Conservation (phyloP, 2,797 vertebrate genomes). For the Cyprinodon diabolis region DNA sequence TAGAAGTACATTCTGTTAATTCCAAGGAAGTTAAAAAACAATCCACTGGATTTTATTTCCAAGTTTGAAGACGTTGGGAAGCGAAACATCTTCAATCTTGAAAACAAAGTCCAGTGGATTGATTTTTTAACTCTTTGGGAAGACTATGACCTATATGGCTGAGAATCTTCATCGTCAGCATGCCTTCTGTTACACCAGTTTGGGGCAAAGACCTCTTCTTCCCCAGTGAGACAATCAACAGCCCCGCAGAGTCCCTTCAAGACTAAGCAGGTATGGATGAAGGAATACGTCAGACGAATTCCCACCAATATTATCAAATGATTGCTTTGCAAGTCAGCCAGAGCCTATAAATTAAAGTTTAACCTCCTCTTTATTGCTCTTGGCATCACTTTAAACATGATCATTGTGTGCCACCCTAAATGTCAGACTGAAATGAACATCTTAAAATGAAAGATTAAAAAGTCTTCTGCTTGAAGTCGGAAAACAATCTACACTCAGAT, state of each 20-base stretch:
- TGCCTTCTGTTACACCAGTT: too few relatives aligned
- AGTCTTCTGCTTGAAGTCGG: not conserved
- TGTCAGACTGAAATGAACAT: constrained; percentile 26
- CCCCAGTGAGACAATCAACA: not conserved
- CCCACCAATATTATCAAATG: not conserved
- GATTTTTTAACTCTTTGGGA: too few relatives aligned
- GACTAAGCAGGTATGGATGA: not conserved
- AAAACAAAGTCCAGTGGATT: too few relatives aligned
- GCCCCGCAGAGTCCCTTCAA: not conserved
- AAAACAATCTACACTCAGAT: constrained; percentile 42
- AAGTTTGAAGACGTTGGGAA: too few relatives aligned
- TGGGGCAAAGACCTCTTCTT: not conserved
- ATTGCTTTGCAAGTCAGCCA: constrained; percentile 6
- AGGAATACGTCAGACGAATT: not conserved
- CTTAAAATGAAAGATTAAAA: constrained; percentile 6
- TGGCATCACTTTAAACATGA: constrained; percentile 14
- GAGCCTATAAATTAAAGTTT: constrained; percentile 25
- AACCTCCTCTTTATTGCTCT: constrained; percentile 20
- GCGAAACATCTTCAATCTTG: too few relatives aligned
- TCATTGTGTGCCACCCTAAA: constrained; percentile 18
- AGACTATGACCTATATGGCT: too few relatives aligned
- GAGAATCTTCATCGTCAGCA: too few relatives aligned
- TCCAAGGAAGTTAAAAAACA: too few relatives aligned
- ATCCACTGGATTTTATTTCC: too few relatives aligned
- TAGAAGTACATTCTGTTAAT: too few relatives aligned